Conservation (phyloP, 2,113 vertebrate species). For the Microtus oregoni region DNA sequence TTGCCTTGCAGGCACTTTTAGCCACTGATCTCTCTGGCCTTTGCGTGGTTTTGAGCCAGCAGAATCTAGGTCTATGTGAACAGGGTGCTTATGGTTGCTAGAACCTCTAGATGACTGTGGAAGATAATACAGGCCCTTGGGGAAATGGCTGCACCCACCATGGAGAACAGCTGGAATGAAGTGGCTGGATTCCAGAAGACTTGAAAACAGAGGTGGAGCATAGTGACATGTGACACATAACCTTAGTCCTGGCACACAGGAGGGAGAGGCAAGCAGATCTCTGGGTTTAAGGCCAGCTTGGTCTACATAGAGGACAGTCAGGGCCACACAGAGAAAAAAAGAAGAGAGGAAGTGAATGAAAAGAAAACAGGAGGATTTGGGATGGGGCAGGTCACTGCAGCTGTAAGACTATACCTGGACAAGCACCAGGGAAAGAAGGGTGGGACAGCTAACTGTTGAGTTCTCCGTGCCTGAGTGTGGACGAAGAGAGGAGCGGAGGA, state of each 20-base stretch:
- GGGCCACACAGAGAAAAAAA: neutral
- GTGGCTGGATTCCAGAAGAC: neutral
- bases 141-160: neutral
- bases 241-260: neutral
- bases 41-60: neutral
- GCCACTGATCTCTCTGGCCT: neutral
- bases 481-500: neutral
- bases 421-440: neutral
- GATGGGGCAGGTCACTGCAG: neutral
- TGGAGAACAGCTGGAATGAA: neutral
- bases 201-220: neutral
- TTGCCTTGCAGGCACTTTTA: neutral
- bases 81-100: neutral
- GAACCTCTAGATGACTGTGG: fast-evolving
- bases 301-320: neutral
- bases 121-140: neutral
- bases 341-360: neutral
- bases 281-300: neutral
- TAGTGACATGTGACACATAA: neutral
- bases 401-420: fast-evolving
- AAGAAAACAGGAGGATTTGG: neutral
- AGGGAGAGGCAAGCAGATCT: neutral
- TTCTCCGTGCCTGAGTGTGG: neutral
- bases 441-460: neutral
- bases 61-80: neutral